phyloP scores from a whole-genome alignment of 1,140 invertebrate species.

The Parapsyche elsis region DNA sequence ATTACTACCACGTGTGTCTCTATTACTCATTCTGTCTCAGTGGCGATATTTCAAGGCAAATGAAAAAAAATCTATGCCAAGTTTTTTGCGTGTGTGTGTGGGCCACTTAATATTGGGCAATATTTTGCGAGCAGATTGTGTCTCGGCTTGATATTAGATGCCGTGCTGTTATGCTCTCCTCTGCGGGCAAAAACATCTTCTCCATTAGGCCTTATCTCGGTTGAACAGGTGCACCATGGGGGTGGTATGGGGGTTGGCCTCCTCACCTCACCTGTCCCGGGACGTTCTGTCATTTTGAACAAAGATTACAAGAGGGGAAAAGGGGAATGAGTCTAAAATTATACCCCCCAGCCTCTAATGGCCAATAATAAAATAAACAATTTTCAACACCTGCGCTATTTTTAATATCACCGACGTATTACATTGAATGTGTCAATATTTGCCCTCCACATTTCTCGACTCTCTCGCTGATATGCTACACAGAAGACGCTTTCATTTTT shows the following conservation, averaged over 20 bases:
- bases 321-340: neutral
- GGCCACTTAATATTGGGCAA: slow-evolving; percentile 53
- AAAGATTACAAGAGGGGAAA: slow-evolving; percentile 42
- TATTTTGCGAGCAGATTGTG: slow-evolving; percentile 54
- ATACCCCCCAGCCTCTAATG: neutral
- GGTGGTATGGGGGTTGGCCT: slow-evolving; percentile 19
- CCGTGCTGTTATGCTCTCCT: neutral
- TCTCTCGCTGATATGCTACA: too few species aligned
- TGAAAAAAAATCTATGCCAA: neutral
- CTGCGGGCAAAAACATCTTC: slow-evolving; percentile 25
- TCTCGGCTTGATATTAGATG: slow-evolving; percentile 53
- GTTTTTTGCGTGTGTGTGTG: slow-evolving; percentile 41
- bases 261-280: slow-evolving; percentile 6
- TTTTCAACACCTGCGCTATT: slow-evolving; percentile 40
- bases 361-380: slow-evolving; percentile 49
- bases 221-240: slow-evolving; percentile 38
- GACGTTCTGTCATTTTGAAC: slow-evolving; percentile 47
- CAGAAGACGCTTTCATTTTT: too few species aligned
- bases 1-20: too few species aligned
- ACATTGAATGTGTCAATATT: neutral
- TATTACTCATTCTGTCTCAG: too few species aligned
- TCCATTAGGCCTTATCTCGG: slow-evolving; percentile 51
- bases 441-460: neutral
- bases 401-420: neutral
- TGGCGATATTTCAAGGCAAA: neutral